Percentiles rank a stretch among this genome's conserved stretches.
Evolutionary conservation across 2,888 invertebrate species (phyloP).

Genomic region (Hipparchia semele): DNA sequence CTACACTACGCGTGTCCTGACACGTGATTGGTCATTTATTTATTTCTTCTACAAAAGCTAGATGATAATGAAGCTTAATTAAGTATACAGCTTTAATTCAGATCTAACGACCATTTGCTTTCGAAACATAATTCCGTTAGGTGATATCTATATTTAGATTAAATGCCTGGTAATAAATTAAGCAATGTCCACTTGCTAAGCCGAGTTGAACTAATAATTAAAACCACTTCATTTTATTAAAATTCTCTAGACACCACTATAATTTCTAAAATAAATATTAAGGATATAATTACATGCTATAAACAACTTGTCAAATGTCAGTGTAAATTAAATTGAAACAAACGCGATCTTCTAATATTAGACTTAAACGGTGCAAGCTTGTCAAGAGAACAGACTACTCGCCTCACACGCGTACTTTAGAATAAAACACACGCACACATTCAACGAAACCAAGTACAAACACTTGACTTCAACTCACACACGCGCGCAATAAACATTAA

Average conservation of each 20-base stretch:
- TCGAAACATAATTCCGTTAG: too few species aligned
- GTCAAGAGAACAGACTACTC: slow-evolving; percentile 51
- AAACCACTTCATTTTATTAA: too few species aligned
- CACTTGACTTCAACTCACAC: slow-evolving; percentile 50
- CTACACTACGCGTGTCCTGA: too few species aligned
- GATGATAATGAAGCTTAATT: too few species aligned
- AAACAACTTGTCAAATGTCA: background rate
- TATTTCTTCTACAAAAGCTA: too few species aligned
- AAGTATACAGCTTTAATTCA: too few species aligned
- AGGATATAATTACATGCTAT: background rate
- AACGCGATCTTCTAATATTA: background rate
- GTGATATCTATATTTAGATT: too few species aligned
- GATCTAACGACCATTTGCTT: too few species aligned
- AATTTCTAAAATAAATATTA: slow-evolving; percentile 11
- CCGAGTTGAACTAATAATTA: too few species aligned
- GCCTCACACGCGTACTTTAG: slow-evolving; percentile 41
- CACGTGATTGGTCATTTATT: too few species aligned
- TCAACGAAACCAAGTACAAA: slow-evolving; percentile 31
- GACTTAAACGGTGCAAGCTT: slow-evolving; percentile 49
- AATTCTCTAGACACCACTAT: slow-evolving; percentile 31
- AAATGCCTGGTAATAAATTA: too few species aligned
- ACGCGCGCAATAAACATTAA: slow-evolving; percentile 51
- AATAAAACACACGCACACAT: slow-evolving; percentile 43
- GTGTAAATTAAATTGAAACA: slow-evolving; percentile 7
- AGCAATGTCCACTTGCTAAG: too few species aligned